phyloP scores from a whole-genome alignment of 2,797 vertebrate genomes.

The Tragelaphus eurycerus region DNA sequence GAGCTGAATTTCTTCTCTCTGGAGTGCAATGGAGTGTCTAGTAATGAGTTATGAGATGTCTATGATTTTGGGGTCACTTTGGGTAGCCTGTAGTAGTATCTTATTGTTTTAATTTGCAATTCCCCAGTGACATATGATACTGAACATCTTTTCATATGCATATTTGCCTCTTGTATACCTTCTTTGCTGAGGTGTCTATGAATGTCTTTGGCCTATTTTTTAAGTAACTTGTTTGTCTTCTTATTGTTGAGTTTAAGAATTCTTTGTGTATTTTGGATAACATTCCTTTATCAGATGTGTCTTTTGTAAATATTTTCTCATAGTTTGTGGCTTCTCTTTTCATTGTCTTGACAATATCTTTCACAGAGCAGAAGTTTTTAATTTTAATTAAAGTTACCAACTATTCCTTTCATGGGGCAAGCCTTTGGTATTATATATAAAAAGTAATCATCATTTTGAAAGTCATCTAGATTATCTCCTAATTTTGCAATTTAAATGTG shows the following conservation, averaged over 20 bases:
- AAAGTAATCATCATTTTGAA: neutral
- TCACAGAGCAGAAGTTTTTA: neutral
- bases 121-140: neutral
- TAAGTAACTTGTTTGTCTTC: neutral
- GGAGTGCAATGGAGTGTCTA: no score
- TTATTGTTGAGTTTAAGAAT: neutral
- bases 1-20: no score
- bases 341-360: neutral
- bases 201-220: neutral
- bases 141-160: neutral
- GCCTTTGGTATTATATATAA: neutral
- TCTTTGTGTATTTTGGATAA: neutral
- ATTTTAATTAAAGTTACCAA: neutral
- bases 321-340: neutral
- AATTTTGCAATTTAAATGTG: neutral
- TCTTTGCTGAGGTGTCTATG: neutral
- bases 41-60: no score
- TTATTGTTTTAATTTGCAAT: neutral
- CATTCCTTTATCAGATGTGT: neutral
- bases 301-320: neutral
- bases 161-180: neutral
- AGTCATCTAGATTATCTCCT: neutral
- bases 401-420: neutral
- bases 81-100: neutral
- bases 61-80: no score